These are phyloP conservation scores for Macrophya annulata DNA, from an alignment of 2,888 invertebrate species.

Conservation along the genomic window DNA sequence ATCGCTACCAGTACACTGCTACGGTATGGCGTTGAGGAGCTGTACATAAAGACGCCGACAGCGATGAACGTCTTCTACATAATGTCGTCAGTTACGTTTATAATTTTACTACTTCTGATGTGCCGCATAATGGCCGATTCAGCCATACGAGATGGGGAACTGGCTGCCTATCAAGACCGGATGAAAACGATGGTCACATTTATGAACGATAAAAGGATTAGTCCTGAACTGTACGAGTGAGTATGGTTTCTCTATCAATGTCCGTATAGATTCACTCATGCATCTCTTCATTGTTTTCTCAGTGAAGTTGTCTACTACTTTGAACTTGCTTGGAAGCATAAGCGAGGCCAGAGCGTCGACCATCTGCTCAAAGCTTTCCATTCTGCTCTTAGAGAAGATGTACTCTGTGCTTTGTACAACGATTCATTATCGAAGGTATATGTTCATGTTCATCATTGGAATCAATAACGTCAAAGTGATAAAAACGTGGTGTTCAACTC, in stretches of 20 bases:
- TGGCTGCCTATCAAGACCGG: constrained; percentile 64
- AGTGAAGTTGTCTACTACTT: constrained; percentile 61
- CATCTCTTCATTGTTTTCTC: neutral
- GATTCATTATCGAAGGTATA: constrained; percentile 32
- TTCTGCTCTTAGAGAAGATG: constrained; percentile 62
- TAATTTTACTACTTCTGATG: constrained; percentile 13
- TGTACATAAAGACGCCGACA: constrained; percentile 21
- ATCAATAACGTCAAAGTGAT: neutral
- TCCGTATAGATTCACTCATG: neutral
- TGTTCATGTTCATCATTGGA: neutral
- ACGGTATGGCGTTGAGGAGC: neutral
- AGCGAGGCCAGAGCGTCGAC: constrained; percentile 59
- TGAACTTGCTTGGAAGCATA: constrained; percentile 65
- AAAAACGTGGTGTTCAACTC: neutral
- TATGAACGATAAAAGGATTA: constrained; percentile 63
- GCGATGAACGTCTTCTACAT: constrained; percentile 35
- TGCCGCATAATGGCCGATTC: constrained; percentile 31
- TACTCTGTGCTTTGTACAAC: constrained; percentile 63
- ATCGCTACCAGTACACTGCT: constrained; percentile 16
- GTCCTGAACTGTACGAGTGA: constrained; percentile 51
- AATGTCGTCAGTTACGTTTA: constrained; percentile 25
- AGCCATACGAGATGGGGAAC: constrained; percentile 57
- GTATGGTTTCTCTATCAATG: neutral
- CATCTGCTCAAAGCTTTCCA: constrained; percentile 58
- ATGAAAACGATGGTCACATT: constrained; percentile 65